These are phyloP conservation scores for Polypterus bichir DNA, from an alignment of 2,113 vertebrate genomes.

Conservation along the genomic window DNA sequence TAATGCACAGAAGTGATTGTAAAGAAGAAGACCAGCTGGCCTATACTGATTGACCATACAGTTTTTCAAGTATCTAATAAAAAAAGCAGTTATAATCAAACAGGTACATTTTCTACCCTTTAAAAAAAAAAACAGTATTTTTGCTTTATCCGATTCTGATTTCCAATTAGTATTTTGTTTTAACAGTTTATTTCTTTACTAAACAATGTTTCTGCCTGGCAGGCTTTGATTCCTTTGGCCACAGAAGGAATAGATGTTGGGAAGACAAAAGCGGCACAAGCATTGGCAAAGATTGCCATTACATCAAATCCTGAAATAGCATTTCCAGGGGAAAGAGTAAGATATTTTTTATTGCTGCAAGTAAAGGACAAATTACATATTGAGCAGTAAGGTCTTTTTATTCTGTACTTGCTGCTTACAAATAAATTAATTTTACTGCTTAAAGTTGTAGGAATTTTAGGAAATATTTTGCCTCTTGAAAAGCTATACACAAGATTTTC, in stretches of 20 bases:
- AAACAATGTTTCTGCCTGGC: background rate
- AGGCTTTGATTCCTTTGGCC: slow-evolving; percentile 83
- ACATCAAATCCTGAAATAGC: slow-evolving; percentile 90
- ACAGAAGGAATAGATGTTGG: slow-evolving; percentile 79
- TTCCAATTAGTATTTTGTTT: background rate
- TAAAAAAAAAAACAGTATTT: background rate
- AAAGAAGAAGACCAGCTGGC: too few species aligned
- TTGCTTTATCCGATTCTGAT: too few species aligned
- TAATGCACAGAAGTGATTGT: too few species aligned
- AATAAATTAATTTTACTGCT: too few species aligned
- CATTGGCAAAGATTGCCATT: slow-evolving; percentile 88
- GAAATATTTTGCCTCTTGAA: too few species aligned
- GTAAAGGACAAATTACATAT: too few species aligned
- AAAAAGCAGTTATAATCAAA: background rate
- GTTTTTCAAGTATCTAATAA: background rate
- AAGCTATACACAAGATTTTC: too few species aligned
- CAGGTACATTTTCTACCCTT: background rate
- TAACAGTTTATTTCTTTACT: background rate
- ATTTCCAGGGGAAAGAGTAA: slow-evolving; percentile 85
- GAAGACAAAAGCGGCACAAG: slow-evolving; percentile 86
- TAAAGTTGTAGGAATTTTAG: too few species aligned
- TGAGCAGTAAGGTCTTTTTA: too few species aligned
- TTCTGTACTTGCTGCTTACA: too few species aligned
- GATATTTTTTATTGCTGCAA: slow-evolving; percentile 3
- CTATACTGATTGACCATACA: too few species aligned